Evolutionary conservation across 2,797 vertebrate genomes (phyloP).

Genomic region (Avahi laniger): DNA sequence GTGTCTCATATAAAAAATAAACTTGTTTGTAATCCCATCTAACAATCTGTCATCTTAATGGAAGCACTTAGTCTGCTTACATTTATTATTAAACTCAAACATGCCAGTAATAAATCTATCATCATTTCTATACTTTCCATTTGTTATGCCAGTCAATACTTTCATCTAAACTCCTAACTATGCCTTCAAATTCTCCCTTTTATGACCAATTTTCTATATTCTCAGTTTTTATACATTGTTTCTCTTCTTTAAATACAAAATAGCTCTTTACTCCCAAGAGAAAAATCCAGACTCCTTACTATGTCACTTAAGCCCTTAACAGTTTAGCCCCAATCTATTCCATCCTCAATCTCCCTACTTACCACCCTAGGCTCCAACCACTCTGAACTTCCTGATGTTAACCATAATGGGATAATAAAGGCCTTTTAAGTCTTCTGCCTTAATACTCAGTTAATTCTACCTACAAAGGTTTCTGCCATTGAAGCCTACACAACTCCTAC

Average conservation of each 20-base stretch:
- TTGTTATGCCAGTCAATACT: neutral
- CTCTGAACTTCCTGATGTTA: neutral
- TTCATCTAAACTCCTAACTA: neutral
- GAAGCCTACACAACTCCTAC: neutral
- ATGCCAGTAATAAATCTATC: conserved; percentile 31
- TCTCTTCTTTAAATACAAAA: conserved; percentile 49
- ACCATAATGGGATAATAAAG: neutral
- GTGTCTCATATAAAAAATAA: neutral
- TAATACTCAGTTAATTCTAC: conserved; percentile 40
- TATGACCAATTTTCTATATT: conserved; percentile 35
- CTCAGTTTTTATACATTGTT: neutral
- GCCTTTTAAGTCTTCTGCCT: conserved; percentile 3
- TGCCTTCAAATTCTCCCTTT: conserved; percentile 31
- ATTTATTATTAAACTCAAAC: conserved; percentile 39
- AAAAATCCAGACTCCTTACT: conserved; percentile 2
- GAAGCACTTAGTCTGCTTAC: neutral
- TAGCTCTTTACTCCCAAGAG: neutral
- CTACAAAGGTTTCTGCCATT: neutral
- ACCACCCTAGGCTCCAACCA: neutral
- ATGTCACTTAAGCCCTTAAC: neutral
- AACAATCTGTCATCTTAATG: conserved; percentile 22
- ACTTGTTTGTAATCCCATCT: neutral
- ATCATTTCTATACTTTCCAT: conserved; percentile 34
- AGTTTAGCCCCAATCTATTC: neutral
- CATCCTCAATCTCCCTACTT: neutral